Base-by-base conservation (phyloP, 2,888 invertebrate genomes). In the Zaprionus lineosus region DNA sequence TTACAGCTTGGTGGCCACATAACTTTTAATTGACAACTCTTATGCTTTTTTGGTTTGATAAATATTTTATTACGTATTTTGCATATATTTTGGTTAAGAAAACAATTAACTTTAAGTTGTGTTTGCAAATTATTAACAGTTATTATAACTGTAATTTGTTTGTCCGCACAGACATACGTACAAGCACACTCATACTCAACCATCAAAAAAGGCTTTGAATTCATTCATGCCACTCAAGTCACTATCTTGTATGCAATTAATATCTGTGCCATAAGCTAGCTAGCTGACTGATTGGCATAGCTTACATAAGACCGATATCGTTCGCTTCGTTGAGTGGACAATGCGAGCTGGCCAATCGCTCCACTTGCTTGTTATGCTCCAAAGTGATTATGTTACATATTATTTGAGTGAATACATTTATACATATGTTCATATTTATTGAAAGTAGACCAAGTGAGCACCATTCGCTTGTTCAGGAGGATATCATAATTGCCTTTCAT, bases 251-350 rank as follows among this genome's bases (percentile, higher is more conserved):
- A 56, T 67, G 78, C 75, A 78, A 78, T 82, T 78, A 78, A 78
- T 78, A 78, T 82, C 73, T 70, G 46, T 78, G 78, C 60, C 74
- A 81, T 71, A 77, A 77, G 81, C 74, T 59, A 29, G 56, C 48
- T 61, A 58, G 46, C 61, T 70, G 82, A 78, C 75, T 78, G 82
- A 78, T 78, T 78, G 82, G 82, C 67, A 74, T 75, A 48, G 50
- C 66, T 79, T 79, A 83, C 71, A 79, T 79, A 79, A 79, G 46
- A 41, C 48, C 26, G 11, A 61, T 72, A 75, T 63, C 58, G 34
- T 64, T 68, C 67, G 77, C 61, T 72, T 72, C 48, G 59, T 57
- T 37, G 58, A 79, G 70, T 73, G 70, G 76, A 79, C 76, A 70
- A 59, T 50, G 46, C 29, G 18, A 41, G 34, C 53, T 63, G 50